phyloP scores from a whole-genome alignment of 2,888 invertebrate species.

The Tinea semifulvella region DNA sequence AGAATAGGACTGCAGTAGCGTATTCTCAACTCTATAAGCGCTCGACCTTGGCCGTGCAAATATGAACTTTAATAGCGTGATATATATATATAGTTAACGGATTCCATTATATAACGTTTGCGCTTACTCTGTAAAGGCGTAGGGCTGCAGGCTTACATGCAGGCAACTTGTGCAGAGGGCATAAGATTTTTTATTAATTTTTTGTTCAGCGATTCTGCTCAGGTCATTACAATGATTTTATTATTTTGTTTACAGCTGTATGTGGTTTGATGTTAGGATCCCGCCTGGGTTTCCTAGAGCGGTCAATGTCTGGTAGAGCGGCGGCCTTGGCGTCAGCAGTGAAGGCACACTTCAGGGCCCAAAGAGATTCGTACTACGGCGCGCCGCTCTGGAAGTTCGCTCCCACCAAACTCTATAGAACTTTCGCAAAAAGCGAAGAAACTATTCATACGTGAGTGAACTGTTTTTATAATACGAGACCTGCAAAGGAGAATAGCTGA shows the following conservation, averaged over 20 bases:
- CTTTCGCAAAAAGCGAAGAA: slow-evolving; percentile 78
- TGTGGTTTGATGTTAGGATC: slow-evolving; percentile 82
- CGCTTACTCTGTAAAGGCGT: no score
- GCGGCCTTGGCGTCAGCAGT: slow-evolving; percentile 76
- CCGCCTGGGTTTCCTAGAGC: slow-evolving; percentile 78
- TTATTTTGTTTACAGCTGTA: slow-evolving; percentile 59
- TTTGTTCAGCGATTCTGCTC: not conserved
- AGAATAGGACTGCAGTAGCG: no score
- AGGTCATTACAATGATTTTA: not conserved
- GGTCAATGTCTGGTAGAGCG: slow-evolving; percentile 66
- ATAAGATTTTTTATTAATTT: not conserved
- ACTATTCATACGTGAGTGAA: slow-evolving; percentile 77
- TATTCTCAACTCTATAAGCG: no score
- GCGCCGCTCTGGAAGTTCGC: slow-evolving; percentile 84
- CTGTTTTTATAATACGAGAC: not conserved
- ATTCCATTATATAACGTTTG: no score
- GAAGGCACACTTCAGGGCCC: slow-evolving; percentile 79
- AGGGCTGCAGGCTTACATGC: no score
- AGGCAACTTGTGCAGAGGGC: not conserved
- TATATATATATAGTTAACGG: no score
- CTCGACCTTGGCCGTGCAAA: no score
- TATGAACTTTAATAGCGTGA: no score
- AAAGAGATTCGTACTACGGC: slow-evolving; percentile 84
- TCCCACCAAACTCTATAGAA: slow-evolving; percentile 75
- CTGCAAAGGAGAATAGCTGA: no score